These are phyloP conservation scores for Corythornis cristatus DNA, from an alignment of 2,113 vertebrate genomes.

Conservation along the genomic window DNA sequence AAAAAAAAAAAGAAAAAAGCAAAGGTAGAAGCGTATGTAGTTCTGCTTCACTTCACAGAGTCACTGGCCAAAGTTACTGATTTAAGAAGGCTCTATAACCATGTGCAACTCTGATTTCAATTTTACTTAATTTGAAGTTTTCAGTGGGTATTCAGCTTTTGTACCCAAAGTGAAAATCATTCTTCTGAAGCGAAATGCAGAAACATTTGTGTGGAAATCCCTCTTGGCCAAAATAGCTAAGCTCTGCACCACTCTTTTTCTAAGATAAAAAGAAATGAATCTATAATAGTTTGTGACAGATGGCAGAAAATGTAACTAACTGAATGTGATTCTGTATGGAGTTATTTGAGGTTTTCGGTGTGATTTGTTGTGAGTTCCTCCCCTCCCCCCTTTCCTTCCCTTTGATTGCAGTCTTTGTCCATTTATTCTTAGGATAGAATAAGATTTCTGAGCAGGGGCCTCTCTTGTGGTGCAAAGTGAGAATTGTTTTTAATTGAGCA, in stretches of 20 bases:
- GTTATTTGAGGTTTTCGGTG: conserved; percentile 78
- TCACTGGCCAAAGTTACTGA: background rate
- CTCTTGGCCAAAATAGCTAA: conserved; percentile 52
- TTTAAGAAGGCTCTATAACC: background rate
- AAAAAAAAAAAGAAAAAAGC: no score
- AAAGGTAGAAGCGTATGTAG: background rate
- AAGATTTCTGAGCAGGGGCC: conserved; percentile 75
- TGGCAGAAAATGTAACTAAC: conserved; percentile 74
- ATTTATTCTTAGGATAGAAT: conserved; percentile 76
- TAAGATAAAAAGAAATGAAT: conserved; percentile 60
- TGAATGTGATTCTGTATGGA: conserved; percentile 72
- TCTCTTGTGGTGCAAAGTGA: conserved; percentile 82
- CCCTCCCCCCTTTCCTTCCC: conserved; percentile 66
- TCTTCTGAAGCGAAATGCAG: conserved; percentile 39
- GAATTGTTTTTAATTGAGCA: conserved; percentile 99
- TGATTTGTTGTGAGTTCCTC: conserved; percentile 76
- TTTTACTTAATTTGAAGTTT: conserved; percentile 4
- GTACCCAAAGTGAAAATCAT: conserved; percentile 6
- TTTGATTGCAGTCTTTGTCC: conserved; percentile 80
- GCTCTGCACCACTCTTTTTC: conserved; percentile 42
- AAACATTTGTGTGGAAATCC: conserved; percentile 65
- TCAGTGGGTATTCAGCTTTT: conserved; percentile 3
- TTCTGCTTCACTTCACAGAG: background rate
- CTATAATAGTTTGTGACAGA: conserved; percentile 62
- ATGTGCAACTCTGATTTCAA: background rate